Percentiles rank a stretch among this genome's conserved stretches.
Conservation (phyloP, 2,888 invertebrate genomes). For the Dioctria linearis region DNA sequence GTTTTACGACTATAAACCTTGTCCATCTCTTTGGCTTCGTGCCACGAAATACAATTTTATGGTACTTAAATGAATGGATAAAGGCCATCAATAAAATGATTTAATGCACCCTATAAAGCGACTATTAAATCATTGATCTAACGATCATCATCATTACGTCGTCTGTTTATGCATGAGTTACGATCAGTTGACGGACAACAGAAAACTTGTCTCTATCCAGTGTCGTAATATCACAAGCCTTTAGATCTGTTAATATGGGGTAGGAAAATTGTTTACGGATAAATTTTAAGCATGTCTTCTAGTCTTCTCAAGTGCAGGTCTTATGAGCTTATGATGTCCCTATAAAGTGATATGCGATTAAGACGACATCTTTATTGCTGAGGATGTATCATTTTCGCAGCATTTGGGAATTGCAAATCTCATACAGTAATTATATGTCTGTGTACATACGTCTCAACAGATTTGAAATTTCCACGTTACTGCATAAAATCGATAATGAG, state of each 20-base stretch:
- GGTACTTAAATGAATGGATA: conserved; percentile 55
- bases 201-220: conserved; percentile 17
- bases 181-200: conserved; percentile 49
- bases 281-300: neutral
- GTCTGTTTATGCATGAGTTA: conserved; percentile 54
- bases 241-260: conserved; percentile 9
- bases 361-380: neutral
- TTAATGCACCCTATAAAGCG: conserved; percentile 55
- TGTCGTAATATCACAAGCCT: conserved; percentile 4
- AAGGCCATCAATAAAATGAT: conserved; percentile 54
- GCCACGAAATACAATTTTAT: conserved; percentile 54
- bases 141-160: conserved; percentile 54
- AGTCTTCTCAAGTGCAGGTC: neutral
- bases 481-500: no score
- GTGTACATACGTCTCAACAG: no score
- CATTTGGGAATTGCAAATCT: neutral
- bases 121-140: conserved; percentile 55
- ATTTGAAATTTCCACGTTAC: no score
- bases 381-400: neutral
- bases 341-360: neutral
- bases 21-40: conserved; percentile 47
- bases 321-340: neutral
- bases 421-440: neutral
- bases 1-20: conserved; percentile 28
- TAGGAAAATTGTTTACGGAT: conserved; percentile 37